Base-by-base conservation (phyloP, 2,888 invertebrate genomes). In the Drosophila differens region DNA sequence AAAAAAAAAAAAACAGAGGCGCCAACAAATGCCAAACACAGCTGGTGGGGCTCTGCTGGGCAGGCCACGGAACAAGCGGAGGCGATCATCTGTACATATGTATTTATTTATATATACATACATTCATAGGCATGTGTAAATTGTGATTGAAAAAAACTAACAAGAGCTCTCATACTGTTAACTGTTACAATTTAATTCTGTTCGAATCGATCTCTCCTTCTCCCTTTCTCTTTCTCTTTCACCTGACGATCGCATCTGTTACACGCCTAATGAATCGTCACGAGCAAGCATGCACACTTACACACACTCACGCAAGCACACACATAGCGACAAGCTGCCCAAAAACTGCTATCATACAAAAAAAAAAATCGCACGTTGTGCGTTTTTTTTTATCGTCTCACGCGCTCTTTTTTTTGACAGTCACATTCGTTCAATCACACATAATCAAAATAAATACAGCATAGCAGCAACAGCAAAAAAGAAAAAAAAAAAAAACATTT, bases 231-330 rank as follows among this genome's bases (percentile, higher is more conserved):
- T n/a, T 47, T 60, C n/a, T 28, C 2, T 25, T 47, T 60, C n/a
- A n/a, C n/a, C 37, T 32, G 41, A n/a, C 52, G 59, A 66, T 76
- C 60, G 39, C 30, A 28, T 32, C 52, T 51, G n/a, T 22, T 41
- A 41, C 41, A 44, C 57, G 62, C 66, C 73, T 79, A 82, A 82
- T 81, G 70, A 79, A 82, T 67, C 74, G 76, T 81, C 81, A 82
- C 76, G 69, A 39, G 37, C 54, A 52, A 44, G 32, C 54, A 28
- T 7, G 2, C 35, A 54, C 54, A 54, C 44, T 22, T 12, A 41
- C 33, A 35, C 33, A 35, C 14, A 35, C 33, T 35, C 14, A 35
- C 33, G 37, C n/a, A 35, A 33, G 32, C 41, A 55, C 39, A 68
- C 10, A 32, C 69, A 32, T 22, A 49, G 33, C 37, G 14, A 47